Evolutionary conservation across 2,113 vertebrate species (phyloP).

Genomic region (Pagrus major): DNA sequence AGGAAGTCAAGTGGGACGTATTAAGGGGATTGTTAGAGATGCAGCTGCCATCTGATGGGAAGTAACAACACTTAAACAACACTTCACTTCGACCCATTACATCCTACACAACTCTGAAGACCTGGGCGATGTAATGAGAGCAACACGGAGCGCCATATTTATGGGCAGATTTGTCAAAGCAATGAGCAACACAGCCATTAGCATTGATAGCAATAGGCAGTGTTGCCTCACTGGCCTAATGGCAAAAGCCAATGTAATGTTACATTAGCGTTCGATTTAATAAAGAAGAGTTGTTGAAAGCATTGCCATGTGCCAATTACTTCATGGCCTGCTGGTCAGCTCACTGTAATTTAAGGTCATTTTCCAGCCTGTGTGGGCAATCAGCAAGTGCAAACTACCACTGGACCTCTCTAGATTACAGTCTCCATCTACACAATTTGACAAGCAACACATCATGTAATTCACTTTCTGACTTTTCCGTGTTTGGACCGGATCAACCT

Average conservation of each 20-base stretch:
- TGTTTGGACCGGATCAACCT: background rate
- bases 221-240: slow-evolving; percentile 57
- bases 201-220: slow-evolving; percentile 53
- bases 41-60: slow-evolving; percentile 55
- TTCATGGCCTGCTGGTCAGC: slow-evolving; percentile 55
- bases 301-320: slow-evolving; percentile 74
- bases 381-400: slow-evolving; percentile 42
- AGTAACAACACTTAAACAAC: slow-evolving; percentile 73
- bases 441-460: slow-evolving; percentile 23
- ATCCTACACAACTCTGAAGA: slow-evolving; percentile 66
- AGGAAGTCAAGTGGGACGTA: slow-evolving; percentile 57
- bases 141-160: slow-evolving; percentile 50
- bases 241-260: slow-evolving; percentile 51
- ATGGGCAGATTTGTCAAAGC: slow-evolving; percentile 68
- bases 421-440: slow-evolving; percentile 18
- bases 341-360: slow-evolving; percentile 64
- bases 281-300: slow-evolving; percentile 65
- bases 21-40: slow-evolving; percentile 67
- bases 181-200: slow-evolving; percentile 63
- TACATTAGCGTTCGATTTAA: slow-evolving; percentile 66
- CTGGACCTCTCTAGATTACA: slow-evolving; percentile 33
- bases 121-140: slow-evolving; percentile 67
- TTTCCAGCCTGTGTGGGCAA: slow-evolving; percentile 45
- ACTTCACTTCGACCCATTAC: slow-evolving; percentile 73
- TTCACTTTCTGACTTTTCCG: background rate